Conservation (phyloP, 2,797 vertebrate species). For the Clarias platycephalus region DNA sequence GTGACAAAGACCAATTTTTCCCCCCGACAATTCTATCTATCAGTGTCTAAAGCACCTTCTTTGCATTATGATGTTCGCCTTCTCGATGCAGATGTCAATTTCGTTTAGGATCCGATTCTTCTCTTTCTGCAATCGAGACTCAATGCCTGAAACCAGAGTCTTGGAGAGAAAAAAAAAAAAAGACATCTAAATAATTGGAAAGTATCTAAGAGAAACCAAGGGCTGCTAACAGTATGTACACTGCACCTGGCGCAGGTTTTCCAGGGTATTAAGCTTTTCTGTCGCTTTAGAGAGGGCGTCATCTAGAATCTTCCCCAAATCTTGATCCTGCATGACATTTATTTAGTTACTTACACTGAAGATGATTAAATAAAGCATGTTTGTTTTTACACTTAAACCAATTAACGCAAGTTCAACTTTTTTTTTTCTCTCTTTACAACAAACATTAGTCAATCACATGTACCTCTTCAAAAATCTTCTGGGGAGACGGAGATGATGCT, state of each 20-base stretch:
- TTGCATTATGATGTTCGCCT: conserved; percentile 55
- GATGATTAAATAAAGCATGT: too few species aligned
- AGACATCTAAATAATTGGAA: neutral
- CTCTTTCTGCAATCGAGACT: conserved; percentile 60
- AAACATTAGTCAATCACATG: too few species aligned
- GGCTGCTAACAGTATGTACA: neutral
- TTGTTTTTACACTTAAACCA: neutral
- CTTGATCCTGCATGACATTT: conserved; percentile 32
- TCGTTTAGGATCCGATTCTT: conserved; percentile 60
- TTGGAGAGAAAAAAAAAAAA: conserved; percentile 34
- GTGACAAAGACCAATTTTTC: neutral
- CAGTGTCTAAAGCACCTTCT: conserved; percentile 62
- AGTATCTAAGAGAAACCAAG: neutral
- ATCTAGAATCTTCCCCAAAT: conserved; percentile 54
- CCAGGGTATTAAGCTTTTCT: conserved; percentile 63
- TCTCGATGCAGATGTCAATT: conserved; percentile 58
- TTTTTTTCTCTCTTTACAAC: neutral
- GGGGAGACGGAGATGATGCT: neutral
- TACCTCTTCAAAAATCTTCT: conserved; percentile 35
- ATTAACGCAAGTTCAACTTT: neutral
- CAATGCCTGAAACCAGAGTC: conserved; percentile 60
- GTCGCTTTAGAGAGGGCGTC: conserved; percentile 61
- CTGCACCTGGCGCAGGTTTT: conserved; percentile 65
- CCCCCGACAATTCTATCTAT: neutral
- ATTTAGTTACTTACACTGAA: neutral